Base-by-base conservation (phyloP, 2,888 invertebrate species). In the Saturnia pavonia region DNA sequence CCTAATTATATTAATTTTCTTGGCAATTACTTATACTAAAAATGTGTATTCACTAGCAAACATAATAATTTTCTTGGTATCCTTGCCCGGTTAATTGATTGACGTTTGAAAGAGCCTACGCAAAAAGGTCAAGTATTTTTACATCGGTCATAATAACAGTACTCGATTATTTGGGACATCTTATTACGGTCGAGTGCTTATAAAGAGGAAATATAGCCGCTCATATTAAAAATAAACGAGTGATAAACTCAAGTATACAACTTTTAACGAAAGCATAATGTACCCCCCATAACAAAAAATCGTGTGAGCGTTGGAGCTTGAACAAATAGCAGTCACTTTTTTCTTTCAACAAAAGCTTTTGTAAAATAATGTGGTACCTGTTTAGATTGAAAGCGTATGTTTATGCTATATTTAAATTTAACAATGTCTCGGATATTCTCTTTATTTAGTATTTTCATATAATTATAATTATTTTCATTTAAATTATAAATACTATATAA, bases 401-500 rank as follows among this genome's bases (percentile, higher is more conserved):
- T 69, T 65, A 66, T 69, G 48, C 48, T 66, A 48, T 51, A 65
- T 69, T 45, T 63, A 65, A 48, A 63, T 69, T 63, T 69, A 63
- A 12, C 19, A 48, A 19, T 43, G 11, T 34, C 43, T 43, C 9
- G 14, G 48, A 48, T 12, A 19, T 54, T 54, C 1, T 22, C 19
- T 22, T 54, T n/a, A 11, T n/a, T 22, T 22, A 54, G 22, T 11
- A 0, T n/a, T 54, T 54, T 54, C 22, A 8, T 54, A 22, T 54
- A 54, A 54, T 1, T 54, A 54, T 54, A 34, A 34, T 34, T 34
- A 34, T 34, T 34, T 34, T 34, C 34, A 34, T 34, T 34, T 34
- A 34, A 4, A 34, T 4, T 34, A 34, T 34, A 4, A 34, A 34
- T 2, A 4, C 2, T 34, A 6, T 2, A 34, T 34, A 34, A 34